Percentiles rank a stretch among this genome's conserved stretches.
Evolutionary conservation across 2,113 vertebrate species (phyloP).

Genomic region (Malurus melanocephalus): DNA sequence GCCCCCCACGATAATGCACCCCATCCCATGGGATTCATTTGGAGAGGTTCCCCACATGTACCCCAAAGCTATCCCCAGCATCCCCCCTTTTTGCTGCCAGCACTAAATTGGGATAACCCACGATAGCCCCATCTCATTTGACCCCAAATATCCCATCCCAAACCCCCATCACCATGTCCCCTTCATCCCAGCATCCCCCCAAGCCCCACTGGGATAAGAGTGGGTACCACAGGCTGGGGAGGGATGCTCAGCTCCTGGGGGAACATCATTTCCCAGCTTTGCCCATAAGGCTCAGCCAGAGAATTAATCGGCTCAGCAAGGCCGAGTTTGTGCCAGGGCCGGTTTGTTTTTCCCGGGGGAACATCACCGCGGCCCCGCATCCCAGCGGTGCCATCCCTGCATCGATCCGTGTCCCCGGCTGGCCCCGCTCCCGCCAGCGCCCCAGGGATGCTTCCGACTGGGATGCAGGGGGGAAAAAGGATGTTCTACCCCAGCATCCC

Average conservation of each 20-base stretch:
- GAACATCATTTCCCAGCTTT: background rate
- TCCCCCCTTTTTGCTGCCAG: background rate
- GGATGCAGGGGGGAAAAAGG: background rate
- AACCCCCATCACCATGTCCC: too few relatives aligned
- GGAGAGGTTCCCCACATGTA: accelerated
- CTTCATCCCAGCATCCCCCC: too few relatives aligned
- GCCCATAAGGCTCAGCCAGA: background rate
- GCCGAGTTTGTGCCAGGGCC: background rate
- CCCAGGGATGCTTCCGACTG: background rate
- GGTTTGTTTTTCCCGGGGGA: background rate
- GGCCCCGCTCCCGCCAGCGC: background rate
- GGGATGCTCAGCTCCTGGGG: too few relatives aligned
- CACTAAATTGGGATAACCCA: background rate
- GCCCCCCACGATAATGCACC: background rate
- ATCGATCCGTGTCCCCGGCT: background rate
- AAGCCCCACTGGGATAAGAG: too few relatives aligned
- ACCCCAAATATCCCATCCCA: background rate
- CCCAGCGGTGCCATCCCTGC: background rate
- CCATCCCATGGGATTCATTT: background rate
- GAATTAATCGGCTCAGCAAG: constrained; percentile 6
- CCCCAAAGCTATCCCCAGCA: background rate
- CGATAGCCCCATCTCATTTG: background rate
- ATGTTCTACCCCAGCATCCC: background rate
- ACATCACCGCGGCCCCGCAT: background rate
- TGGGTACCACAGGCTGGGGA: too few relatives aligned